Percentiles rank a stretch among this genome's conserved stretches.
Evolutionary conservation across 2,888 invertebrate genomes (phyloP).

Genomic region (Dolichomitus sp.): DNA sequence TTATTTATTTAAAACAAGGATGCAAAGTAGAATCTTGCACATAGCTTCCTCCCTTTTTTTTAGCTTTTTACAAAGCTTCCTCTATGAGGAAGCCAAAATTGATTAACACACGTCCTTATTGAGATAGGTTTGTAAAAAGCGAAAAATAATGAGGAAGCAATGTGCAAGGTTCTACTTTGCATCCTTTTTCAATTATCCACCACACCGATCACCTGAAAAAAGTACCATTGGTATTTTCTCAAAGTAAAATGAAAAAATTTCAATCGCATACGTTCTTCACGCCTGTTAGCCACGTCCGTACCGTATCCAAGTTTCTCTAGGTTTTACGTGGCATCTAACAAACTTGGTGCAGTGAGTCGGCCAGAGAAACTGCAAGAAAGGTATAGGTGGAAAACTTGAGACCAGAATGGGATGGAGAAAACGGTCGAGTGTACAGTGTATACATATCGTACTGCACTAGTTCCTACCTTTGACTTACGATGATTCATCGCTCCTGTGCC

Average conservation of each 20-base stretch:
- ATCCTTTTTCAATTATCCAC: neutral
- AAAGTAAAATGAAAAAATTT: neutral
- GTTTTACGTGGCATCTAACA: slow-evolving; percentile 13
- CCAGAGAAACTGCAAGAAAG: slow-evolving; percentile 7
- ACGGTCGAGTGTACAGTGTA: slow-evolving; percentile 9
- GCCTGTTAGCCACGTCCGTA: slow-evolving; percentile 3
- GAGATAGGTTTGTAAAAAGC: too few species aligned
- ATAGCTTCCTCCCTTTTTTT: too few species aligned
- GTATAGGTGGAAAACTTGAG: slow-evolving; percentile 9
- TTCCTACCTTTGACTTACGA: slow-evolving; percentile 79
- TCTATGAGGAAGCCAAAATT: too few species aligned
- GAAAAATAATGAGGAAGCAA: too few species aligned
- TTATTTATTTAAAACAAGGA: too few species aligned
- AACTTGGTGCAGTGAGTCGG: slow-evolving; percentile 23
- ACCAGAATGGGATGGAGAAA: slow-evolving; percentile 34
- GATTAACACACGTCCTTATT: too few species aligned
- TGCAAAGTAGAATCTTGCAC: too few species aligned
- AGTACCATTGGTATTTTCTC: neutral
- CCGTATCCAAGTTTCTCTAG: slow-evolving; percentile 29
- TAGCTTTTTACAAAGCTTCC: too few species aligned
- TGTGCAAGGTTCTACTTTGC: too few species aligned
- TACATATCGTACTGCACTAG: slow-evolving; percentile 46
- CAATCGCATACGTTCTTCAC: slow-evolving; percentile 4
- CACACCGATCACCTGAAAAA: slow-evolving; percentile 14
- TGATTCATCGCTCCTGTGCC: slow-evolving; percentile 80